phyloP scores from a whole-genome alignment of 2,888 invertebrate genomes.

The Volucella inflata region DNA sequence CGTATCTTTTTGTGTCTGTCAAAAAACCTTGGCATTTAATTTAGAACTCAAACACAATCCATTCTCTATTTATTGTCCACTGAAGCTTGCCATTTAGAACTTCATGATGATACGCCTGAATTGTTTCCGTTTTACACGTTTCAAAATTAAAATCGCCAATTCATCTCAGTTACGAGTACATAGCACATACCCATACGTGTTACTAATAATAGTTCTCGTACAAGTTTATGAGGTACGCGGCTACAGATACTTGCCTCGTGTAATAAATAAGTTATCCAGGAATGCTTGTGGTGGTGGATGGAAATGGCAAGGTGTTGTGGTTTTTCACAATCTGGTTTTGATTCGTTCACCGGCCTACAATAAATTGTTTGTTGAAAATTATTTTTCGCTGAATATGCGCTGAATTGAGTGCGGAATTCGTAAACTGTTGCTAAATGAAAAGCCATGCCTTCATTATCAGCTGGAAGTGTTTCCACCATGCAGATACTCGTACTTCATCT shows the following conservation, averaged over 20 bases:
- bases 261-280: no score
- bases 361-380: slow-evolving; percentile 3
- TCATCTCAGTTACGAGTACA: slow-evolving; percentile 36
- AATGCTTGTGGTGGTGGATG: background rate
- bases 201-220: background rate
- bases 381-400: background rate
- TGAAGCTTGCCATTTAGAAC: background rate
- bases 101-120: background rate
- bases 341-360: slow-evolving; percentile 2
- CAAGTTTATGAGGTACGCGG: no score
- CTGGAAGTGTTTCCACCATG: background rate
- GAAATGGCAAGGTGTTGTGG: background rate
- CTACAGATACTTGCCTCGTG: no score
- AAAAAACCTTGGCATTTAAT: no score
- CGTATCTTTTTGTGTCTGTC: no score
- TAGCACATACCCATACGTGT: background rate
- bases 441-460: background rate
- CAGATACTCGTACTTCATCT: no score
- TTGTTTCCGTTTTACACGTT: slow-evolving; percentile 19
- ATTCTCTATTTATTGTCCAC: background rate
- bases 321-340: slow-evolving; percentile 21
- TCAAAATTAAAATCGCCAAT: slow-evolving; percentile 40
- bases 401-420: background rate
- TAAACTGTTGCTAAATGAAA: slow-evolving; percentile 9
- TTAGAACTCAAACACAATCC: no score